These are phyloP conservation scores for Syrphus vitripennis DNA, from an alignment of 2,888 invertebrate species.

Conservation along the genomic window DNA sequence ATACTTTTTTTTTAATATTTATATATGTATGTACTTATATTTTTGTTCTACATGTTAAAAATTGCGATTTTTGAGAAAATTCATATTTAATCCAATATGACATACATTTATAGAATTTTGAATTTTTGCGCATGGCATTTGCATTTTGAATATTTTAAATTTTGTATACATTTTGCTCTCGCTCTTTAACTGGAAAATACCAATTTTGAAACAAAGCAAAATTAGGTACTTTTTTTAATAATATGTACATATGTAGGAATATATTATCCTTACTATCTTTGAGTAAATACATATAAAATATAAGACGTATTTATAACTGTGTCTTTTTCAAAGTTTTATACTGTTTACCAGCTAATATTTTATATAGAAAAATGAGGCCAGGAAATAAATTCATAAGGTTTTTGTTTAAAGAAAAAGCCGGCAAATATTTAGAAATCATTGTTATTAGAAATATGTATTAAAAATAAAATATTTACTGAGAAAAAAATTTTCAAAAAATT, in stretches of 20 bases:
- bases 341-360: neutral
- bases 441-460: neutral
- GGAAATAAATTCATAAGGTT: neutral
- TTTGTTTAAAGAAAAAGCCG: neutral
- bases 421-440: neutral
- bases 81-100: neutral
- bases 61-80: slow-evolving; percentile 5
- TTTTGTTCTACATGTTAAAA: neutral
- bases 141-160: neutral
- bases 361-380: neutral
- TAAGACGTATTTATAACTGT: neutral
- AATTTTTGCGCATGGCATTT: slow-evolving; percentile 38
- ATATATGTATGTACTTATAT: neutral
- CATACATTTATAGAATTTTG: neutral
- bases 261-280: too few relatives aligned
- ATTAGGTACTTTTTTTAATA: neutral
- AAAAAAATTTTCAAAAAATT: neutral
- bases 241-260: too few relatives aligned
- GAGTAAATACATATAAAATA: too few relatives aligned
- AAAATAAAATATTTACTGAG: neutral
- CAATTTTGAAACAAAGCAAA: neutral
- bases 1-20: neutral
- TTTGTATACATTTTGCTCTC: neutral
- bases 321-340: neutral
- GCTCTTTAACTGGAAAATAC: neutral